A percentile compares a stretch with the other conserved stretches of the same genome.
Evolutionary conservation across 2,888 invertebrate species (phyloP).

Genomic region (Autographa gamma): DNA sequence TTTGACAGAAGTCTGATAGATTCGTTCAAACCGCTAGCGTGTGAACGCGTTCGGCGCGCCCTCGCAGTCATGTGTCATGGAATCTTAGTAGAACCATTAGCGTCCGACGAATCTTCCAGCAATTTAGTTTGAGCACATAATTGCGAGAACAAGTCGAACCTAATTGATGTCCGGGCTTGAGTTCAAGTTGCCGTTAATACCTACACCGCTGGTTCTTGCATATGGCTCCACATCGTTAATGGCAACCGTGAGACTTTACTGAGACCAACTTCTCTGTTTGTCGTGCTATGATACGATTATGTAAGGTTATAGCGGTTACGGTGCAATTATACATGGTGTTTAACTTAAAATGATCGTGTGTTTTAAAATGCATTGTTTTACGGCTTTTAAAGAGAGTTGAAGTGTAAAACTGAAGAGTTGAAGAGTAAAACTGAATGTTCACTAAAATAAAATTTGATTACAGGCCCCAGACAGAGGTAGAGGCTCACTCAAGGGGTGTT

Average conservation of each 20-base stretch:
- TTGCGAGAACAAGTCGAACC: constrained; percentile 86
- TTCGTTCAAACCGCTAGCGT: constrained; percentile 44
- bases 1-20: constrained; percentile 67
- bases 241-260: constrained; percentile 53
- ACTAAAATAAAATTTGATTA: constrained; percentile 45
- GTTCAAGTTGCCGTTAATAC: constrained; percentile 82
- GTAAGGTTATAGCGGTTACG: constrained; percentile 35
- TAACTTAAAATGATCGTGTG: constrained; percentile 36
- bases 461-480: constrained; percentile 20
- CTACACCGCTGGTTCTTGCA: constrained; percentile 68
- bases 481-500: constrained; percentile 29
- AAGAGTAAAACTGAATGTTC: constrained; percentile 17
- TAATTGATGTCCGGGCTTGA: constrained; percentile 83
- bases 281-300: constrained; percentile 49
- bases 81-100: constrained; percentile 79
- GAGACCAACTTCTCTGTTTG: constrained; percentile 23
- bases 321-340: constrained; percentile 48
- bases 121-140: constrained; percentile 87
- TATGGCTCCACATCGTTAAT: constrained; percentile 57
- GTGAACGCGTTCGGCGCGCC: constrained; percentile 41
- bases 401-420: constrained; percentile 16
- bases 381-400: constrained; percentile 18
- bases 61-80: constrained; percentile 76
- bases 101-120: constrained; percentile 84
- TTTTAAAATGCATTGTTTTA: constrained; percentile 20